Percentiles rank a stretch among this genome's conserved stretches.
Conservation (phyloP, 2,113 vertebrate species). For the Hydropotes inermis region DNA sequence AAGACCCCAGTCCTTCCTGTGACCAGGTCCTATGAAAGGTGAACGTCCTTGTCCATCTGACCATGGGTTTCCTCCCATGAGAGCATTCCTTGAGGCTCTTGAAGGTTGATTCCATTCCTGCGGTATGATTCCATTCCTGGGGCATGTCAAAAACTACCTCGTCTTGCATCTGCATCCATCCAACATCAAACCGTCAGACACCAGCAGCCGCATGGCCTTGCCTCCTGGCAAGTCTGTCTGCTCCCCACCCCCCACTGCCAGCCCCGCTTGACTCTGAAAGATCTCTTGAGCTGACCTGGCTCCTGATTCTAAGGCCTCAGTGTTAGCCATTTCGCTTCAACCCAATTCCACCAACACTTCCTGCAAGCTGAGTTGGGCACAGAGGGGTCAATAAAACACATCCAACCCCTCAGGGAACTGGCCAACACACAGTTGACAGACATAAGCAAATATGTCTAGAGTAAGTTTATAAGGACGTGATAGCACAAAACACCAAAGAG, state of each 20-base stretch:
- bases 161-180: background rate
- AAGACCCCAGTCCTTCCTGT: background rate
- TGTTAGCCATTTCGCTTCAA: background rate
- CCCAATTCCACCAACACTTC: background rate
- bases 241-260: background rate
- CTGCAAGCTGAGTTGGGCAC: background rate
- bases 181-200: background rate
- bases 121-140: background rate
- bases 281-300: background rate
- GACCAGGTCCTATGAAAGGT: background rate
- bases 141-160: background rate
- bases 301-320: background rate
- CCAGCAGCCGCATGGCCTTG: fast-evolving
- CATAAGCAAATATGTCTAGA: background rate
- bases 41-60: background rate
- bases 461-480: background rate
- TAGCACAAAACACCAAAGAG: background rate
- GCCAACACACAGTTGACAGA: background rate
- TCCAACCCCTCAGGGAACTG: background rate
- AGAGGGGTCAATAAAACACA: background rate
- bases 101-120: background rate
- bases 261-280: background rate
- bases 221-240: background rate
- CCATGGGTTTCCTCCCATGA: background rate
- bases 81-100: background rate